phyloP scores from a whole-genome alignment of 2,888 invertebrate genomes.

The Osmoderma eremita region DNA sequence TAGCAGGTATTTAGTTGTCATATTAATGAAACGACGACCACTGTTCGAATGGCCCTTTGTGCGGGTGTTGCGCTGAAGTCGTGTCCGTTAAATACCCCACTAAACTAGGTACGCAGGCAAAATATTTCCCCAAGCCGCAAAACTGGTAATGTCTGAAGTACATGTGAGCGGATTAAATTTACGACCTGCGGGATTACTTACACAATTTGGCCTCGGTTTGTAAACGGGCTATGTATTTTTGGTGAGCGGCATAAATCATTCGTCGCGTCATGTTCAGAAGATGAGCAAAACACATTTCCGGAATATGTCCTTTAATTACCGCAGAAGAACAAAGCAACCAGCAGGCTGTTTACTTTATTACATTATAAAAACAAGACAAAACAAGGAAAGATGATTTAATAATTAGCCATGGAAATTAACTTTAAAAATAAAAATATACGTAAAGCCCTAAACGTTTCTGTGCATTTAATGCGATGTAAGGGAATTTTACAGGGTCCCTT shows the following conservation, averaged over 20 bases:
- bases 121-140: constrained; percentile 33
- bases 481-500: too few species aligned
- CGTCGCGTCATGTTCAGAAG: constrained; percentile 25
- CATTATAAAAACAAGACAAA: background rate
- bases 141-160: constrained; percentile 35
- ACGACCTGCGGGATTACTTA: constrained; percentile 33
- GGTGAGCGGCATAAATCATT: constrained; percentile 28
- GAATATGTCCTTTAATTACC: constrained; percentile 28
- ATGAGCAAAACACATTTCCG: constrained; percentile 25
- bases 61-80: background rate
- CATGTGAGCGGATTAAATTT: constrained; percentile 37
- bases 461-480: too few species aligned
- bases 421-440: too few species aligned
- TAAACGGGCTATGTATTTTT: constrained; percentile 24
- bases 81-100: constrained; percentile 3
- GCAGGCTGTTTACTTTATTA: background rate
- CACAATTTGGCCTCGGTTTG: constrained; percentile 34
- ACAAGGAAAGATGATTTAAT: background rate
- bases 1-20: background rate
- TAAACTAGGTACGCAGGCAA: constrained; percentile 26
- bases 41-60: constrained; percentile 1
- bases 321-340: background rate
- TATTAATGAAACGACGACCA: constrained; percentile 25
- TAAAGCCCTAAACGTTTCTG: too few species aligned
- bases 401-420: background rate